Evolutionary conservation across 2,888 invertebrate species (phyloP).

Genomic region (Coelopa pilipes): DNA sequence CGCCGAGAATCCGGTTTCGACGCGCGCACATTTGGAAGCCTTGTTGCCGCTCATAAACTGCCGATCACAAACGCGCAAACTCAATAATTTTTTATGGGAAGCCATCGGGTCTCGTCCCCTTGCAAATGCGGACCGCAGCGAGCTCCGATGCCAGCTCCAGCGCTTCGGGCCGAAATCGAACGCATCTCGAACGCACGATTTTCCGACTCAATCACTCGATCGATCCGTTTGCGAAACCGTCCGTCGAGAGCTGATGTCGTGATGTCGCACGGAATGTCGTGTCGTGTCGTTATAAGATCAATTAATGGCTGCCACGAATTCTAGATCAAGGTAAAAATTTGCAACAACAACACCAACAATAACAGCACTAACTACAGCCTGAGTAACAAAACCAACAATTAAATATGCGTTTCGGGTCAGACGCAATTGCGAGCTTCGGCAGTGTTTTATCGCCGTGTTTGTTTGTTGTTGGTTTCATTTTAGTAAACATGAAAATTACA

Average conservation of each 20-base stretch:
- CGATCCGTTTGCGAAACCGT: background rate
- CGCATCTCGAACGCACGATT: background rate
- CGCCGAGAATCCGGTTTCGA: background rate
- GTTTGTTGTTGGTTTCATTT: conserved; percentile 24
- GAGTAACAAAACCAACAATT: conserved; percentile 13
- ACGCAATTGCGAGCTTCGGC: conserved; percentile 22
- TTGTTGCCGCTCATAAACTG: conserved; percentile 12
- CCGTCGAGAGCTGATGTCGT: conserved; percentile 50
- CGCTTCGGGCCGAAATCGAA: background rate
- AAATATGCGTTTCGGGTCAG: conserved; percentile 1
- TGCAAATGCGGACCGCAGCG: background rate
- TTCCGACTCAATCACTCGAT: background rate
- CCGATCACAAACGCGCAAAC: background rate
- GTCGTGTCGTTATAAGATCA: conserved; percentile 62
- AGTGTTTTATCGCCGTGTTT: background rate
- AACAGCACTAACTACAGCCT: too few species aligned
- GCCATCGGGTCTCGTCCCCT: conserved; percentile 9
- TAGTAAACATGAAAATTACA: conserved; percentile 54
- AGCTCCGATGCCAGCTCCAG: too few species aligned
- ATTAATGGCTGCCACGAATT: conserved; percentile 55
- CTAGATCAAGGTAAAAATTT: conserved; percentile 55
- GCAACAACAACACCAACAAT: conserved; percentile 21
- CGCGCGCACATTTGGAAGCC: background rate
- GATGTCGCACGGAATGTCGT: conserved; percentile 58
- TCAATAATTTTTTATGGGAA: background rate